These are phyloP conservation scores for Spizella passerina DNA, from an alignment of 2,797 vertebrate species.

Conservation along the genomic window DNA sequence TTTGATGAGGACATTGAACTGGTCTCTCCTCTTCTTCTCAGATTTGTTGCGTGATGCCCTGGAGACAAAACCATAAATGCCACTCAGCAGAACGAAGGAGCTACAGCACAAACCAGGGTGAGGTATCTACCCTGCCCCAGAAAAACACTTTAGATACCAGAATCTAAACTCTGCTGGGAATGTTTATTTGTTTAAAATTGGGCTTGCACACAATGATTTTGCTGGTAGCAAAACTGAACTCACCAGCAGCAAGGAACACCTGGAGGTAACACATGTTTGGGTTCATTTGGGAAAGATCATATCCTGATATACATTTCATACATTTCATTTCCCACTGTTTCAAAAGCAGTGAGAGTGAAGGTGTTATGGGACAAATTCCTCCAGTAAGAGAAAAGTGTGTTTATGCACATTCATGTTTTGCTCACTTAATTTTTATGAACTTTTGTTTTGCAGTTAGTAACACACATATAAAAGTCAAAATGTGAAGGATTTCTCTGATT, in stretches of 20 bases:
- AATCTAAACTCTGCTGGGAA: neutral
- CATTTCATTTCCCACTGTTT: neutral
- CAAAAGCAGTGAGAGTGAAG: neutral
- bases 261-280: neutral
- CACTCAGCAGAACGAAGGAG: neutral
- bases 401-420: neutral
- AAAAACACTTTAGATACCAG: neutral
- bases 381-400: neutral
- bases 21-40: constrained; percentile 86
- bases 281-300: neutral
- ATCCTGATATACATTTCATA: neutral
- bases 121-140: neutral
- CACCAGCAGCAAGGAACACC: neutral
- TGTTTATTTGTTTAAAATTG: neutral
- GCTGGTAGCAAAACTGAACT: neutral
- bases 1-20: constrained; percentile 86
- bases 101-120: neutral
- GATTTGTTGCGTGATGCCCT: constrained; percentile 88
- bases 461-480: neutral
- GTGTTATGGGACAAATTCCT: neutral
- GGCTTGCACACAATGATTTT: neutral
- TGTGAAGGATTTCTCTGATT: neutral
- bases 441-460: neutral
- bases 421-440: neutral
- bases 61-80: neutral